Conservation (phyloP, 2,113 vertebrate species). For the Balaenoptera acutorostrata region DNA sequence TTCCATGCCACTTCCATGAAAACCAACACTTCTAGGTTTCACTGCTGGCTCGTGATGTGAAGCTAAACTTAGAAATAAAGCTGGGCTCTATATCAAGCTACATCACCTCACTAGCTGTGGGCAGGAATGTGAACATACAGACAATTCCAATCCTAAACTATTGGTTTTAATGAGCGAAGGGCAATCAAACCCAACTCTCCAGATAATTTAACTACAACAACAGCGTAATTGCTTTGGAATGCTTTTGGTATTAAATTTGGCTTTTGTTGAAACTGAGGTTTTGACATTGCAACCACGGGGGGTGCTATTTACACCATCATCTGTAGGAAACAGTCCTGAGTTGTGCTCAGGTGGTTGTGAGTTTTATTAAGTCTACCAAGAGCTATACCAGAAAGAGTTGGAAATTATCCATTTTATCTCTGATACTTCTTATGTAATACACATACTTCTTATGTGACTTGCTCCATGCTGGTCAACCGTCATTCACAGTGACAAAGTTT, state of each 20-base stretch:
- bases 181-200: slow-evolving; percentile 42
- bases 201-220: slow-evolving; percentile 7
- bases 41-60: slow-evolving; percentile 40
- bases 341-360: background rate
- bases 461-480: background rate
- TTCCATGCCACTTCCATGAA: slow-evolving; percentile 61
- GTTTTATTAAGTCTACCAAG: background rate
- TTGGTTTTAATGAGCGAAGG: background rate
- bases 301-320: background rate
- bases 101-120: slow-evolving; percentile 39
- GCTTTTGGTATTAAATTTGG: background rate
- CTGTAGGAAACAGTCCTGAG: background rate
- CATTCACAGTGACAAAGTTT: background rate
- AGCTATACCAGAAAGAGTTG: background rate
- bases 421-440: background rate
- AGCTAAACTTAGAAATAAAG: slow-evolving; percentile 73
- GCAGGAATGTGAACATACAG: slow-evolving; percentile 42
- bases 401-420: background rate
- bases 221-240: slow-evolving; percentile 7
- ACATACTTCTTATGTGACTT: background rate
- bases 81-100: slow-evolving; percentile 1
- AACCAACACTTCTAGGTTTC: slow-evolving; percentile 69
- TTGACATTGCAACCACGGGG: background rate
- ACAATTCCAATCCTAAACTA: background rate
- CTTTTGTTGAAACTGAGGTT: background rate